A percentile compares a stretch with the other conserved stretches of the same genome.
phyloP scores from a whole-genome alignment of 2,888 invertebrate genomes.

The Phasia obesa region DNA sequence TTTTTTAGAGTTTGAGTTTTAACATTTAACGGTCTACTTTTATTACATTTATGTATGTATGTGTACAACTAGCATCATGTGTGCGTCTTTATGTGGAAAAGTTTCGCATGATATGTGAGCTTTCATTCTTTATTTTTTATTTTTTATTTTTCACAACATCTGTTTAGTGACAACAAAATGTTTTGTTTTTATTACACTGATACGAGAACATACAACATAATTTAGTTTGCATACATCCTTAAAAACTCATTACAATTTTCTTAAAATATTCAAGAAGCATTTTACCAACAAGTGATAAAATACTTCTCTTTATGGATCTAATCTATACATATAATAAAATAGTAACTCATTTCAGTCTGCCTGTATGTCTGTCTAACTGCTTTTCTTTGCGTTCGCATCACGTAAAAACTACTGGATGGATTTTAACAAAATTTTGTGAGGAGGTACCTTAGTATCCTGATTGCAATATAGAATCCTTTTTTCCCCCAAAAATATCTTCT shows the following conservation, averaged over 20 bases:
- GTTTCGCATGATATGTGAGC: conserved; percentile 1
- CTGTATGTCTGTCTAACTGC: too few relatives aligned
- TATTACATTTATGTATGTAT: conserved; percentile 5
- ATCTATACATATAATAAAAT: too few relatives aligned
- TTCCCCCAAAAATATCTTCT: too few relatives aligned
- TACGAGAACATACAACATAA: conserved; percentile 27
- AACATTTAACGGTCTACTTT: conserved; percentile 9
- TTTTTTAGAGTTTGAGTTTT: conserved; percentile 50
- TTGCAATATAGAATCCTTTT: too few relatives aligned
- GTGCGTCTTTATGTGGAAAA: neutral
- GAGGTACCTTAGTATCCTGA: too few relatives aligned
- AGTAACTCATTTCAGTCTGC: too few relatives aligned
- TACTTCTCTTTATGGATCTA: too few relatives aligned
- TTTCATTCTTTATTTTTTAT: conserved; percentile 2
- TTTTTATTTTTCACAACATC: conserved; percentile 62
- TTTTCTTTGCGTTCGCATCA: too few relatives aligned
- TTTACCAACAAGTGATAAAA: too few relatives aligned
- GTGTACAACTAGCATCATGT: neutral
- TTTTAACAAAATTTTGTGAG: too few relatives aligned
- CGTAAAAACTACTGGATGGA: too few relatives aligned
- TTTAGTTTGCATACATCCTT: conserved; percentile 65
- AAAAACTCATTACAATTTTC: conserved; percentile 66
- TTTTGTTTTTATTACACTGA: conserved; percentile 20
- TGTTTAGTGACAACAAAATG: conserved; percentile 63
- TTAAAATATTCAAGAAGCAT: too few relatives aligned